phyloP scores from a whole-genome alignment of 2,888 invertebrate genomes.

The Cantharis lateralis region DNA sequence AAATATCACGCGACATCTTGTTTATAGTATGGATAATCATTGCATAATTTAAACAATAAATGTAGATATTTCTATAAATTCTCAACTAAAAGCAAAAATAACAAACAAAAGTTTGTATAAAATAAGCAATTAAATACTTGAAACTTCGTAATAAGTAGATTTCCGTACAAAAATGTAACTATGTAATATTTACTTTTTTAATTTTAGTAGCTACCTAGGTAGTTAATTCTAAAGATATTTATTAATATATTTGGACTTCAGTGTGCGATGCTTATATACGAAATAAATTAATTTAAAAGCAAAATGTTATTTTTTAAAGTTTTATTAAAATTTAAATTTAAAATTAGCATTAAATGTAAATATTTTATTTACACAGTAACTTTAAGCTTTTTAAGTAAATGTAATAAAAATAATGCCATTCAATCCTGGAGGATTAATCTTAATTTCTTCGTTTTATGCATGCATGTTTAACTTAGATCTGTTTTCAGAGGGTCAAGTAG shows the following conservation, averaged over 20 bases:
- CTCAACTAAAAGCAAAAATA: too few relatives aligned
- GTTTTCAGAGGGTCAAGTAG: slow-evolving; percentile 38
- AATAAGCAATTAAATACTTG: too few relatives aligned
- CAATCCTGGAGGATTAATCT: background rate
- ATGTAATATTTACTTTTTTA: too few relatives aligned
- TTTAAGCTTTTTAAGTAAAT: background rate
- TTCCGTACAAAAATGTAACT: too few relatives aligned
- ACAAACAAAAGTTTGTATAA: too few relatives aligned
- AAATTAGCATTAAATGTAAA: background rate
- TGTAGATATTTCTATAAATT: too few relatives aligned
- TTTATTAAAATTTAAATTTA: background rate
- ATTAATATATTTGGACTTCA: background rate
- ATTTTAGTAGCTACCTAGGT: too few relatives aligned
- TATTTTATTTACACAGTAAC: background rate
- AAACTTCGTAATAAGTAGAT: too few relatives aligned
- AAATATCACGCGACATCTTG: too few relatives aligned
- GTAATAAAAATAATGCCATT: background rate
- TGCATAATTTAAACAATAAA: too few relatives aligned
- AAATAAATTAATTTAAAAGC: background rate
- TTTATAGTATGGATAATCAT: too few relatives aligned
- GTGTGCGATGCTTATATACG: background rate
- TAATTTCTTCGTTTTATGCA: slow-evolving; percentile 15
- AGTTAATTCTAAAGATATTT: background rate
- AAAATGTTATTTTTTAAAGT: background rate
- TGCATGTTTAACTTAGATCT: slow-evolving; percentile 32